Evolutionary conservation across 53 echinoderm and acorn worm genomes (phyloP).

Genomic region (Stichopus horrens): DNA sequence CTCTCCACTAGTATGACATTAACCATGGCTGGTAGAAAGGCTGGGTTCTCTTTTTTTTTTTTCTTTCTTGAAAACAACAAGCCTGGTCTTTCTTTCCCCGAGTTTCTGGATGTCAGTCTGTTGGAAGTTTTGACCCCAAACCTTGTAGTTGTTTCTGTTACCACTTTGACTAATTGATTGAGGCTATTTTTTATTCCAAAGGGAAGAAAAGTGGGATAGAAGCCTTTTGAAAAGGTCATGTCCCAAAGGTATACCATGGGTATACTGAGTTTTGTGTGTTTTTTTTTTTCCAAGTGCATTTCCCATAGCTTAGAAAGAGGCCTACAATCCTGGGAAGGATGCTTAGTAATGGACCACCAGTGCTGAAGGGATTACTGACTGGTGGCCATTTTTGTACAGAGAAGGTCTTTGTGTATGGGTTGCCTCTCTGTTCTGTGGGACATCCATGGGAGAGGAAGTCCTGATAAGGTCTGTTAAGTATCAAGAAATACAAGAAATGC

Average conservation of each 20-base stretch:
- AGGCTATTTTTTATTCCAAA: not conserved
- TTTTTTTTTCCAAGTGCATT: not conserved
- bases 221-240: not conserved
- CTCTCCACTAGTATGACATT: not conserved
- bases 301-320: not conserved
- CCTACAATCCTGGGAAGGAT: not conserved
- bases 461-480: no score
- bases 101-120: no score
- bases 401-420: no score
- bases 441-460: no score
- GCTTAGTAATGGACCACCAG: no score
- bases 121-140: not conserved
- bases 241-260: not conserved
- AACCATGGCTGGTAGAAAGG: not conserved
- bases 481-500: no score
- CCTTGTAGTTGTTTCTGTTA: not conserved
- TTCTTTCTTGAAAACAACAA: no score
- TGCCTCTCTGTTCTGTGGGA: no score
- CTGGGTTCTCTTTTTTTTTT: no score
- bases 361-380: no score
- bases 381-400: no score
- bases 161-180: not conserved
- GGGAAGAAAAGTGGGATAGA: not conserved
- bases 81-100: no score
- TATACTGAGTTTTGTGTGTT: not conserved